Evolutionary conservation across 2,888 invertebrate species (phyloP).

Genomic region (Ypsolopha scabrella): DNA sequence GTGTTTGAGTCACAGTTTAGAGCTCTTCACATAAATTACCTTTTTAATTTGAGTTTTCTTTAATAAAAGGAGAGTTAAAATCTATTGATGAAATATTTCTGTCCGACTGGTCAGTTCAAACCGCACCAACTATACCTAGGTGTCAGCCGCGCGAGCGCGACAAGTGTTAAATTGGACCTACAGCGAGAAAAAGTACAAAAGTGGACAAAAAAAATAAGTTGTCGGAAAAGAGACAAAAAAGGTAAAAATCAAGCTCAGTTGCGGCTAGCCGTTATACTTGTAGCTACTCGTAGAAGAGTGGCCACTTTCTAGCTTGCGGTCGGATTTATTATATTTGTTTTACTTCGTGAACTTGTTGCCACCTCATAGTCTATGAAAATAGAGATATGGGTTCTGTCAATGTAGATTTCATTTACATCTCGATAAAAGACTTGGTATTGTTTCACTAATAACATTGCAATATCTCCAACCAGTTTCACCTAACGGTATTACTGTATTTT

Average conservation of each 20-base stretch:
- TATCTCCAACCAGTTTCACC: no score
- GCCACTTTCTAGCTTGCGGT: not conserved
- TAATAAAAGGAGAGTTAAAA: no score
- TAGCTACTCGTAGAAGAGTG: not conserved
- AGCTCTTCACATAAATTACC: no score
- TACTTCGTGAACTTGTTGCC: no score
- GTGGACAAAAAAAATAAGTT: conserved; percentile 19
- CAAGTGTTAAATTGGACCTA: conserved; percentile 42
- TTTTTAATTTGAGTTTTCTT: no score
- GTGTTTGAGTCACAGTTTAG: no score
- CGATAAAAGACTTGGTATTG: no score
- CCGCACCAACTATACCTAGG: conserved; percentile 16
- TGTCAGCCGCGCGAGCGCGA: conserved; percentile 29
- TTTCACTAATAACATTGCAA: no score
- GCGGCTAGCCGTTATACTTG: not conserved
- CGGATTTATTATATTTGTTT: no score
- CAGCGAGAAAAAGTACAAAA: conserved; percentile 20
- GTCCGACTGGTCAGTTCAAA: conserved; percentile 1
- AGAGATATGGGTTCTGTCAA: not conserved
- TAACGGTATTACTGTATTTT: no score
- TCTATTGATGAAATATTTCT: no score
- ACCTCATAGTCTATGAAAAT: not conserved
- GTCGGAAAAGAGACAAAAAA: conserved; percentile 9
- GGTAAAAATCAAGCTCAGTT: conserved; percentile 12
- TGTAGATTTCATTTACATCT: not conserved